Evolutionary conservation across 1,140 invertebrate species (phyloP).

Genomic region (Lucilia cuprina): DNA sequence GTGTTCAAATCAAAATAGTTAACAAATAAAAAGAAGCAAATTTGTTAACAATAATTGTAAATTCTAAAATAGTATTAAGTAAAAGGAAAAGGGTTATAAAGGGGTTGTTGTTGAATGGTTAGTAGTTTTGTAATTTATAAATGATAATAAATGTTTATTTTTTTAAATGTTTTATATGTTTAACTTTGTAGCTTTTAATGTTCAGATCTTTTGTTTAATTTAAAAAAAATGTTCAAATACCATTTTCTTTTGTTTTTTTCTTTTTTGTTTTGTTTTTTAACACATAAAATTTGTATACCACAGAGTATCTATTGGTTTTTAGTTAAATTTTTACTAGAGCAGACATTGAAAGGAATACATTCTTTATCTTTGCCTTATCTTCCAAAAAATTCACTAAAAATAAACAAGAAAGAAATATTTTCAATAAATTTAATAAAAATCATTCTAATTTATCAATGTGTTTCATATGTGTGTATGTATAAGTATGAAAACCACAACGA

Average conservation of each 20-base stretch:
- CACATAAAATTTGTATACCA: neutral
- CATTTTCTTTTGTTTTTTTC: neutral
- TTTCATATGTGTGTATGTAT: no score
- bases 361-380: neutral
- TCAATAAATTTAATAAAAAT: neutral
- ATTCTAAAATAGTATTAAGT: neutral
- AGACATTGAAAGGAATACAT: conserved; percentile 17
- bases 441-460: no score
- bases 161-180: neutral
- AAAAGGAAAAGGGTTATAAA: neutral
- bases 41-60: neutral
- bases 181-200: neutral
- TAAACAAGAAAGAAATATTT: conserved; percentile 3
- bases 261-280: no score
- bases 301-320: neutral
- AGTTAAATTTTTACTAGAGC: conserved; percentile 12
- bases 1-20: neutral
- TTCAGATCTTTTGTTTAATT: neutral
- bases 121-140: neutral
- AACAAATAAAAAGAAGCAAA: neutral
- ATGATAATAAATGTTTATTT: neutral
- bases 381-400: conserved; percentile 4
- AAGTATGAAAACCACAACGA: no score
- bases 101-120: neutral
- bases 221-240: neutral